A percentile compares a stretch with the other conserved stretches of the same genome.
phyloP scores from a whole-genome alignment of 2,113 vertebrate genomes.

The Coreoperca whiteheadi region DNA sequence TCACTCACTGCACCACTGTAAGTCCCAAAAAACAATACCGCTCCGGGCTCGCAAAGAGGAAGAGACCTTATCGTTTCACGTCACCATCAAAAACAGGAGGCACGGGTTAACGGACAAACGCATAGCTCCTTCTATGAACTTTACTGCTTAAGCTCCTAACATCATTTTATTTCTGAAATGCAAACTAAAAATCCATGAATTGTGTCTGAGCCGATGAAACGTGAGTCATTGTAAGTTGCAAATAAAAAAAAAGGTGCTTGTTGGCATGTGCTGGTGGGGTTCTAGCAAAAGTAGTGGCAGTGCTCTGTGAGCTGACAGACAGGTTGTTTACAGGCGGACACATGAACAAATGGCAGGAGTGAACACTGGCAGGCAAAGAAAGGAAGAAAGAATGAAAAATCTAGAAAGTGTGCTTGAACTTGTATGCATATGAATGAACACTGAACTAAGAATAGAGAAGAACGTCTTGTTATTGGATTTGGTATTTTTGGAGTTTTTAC shows the following conservation, averaged over 20 bases:
- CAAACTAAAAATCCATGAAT: constrained; percentile 28
- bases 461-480: background rate
- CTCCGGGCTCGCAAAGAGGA: constrained; percentile 20
- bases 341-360: constrained; percentile 25
- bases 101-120: constrained; percentile 11
- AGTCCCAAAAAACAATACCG: constrained; percentile 35
- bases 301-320: constrained; percentile 38
- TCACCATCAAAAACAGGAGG: constrained; percentile 32
- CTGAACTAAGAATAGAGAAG: background rate
- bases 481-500: background rate
- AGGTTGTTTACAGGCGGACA: constrained; percentile 4
- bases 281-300: constrained; percentile 29
- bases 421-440: constrained; percentile 4
- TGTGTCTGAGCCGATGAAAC: constrained; percentile 7
- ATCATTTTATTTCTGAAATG: background rate
- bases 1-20: constrained; percentile 14
- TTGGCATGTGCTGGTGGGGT: constrained; percentile 18
- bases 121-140: background rate
- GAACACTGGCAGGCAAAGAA: constrained; percentile 29
- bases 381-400: constrained; percentile 17
- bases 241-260: constrained; percentile 8
- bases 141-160: background rate
- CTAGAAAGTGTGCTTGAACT: background rate
- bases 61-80: constrained; percentile 18
- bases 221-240: background rate